These are phyloP conservation scores for Ranitomeya variabilis DNA, from an alignment of 2,113 vertebrate species.

Conservation along the genomic window DNA sequence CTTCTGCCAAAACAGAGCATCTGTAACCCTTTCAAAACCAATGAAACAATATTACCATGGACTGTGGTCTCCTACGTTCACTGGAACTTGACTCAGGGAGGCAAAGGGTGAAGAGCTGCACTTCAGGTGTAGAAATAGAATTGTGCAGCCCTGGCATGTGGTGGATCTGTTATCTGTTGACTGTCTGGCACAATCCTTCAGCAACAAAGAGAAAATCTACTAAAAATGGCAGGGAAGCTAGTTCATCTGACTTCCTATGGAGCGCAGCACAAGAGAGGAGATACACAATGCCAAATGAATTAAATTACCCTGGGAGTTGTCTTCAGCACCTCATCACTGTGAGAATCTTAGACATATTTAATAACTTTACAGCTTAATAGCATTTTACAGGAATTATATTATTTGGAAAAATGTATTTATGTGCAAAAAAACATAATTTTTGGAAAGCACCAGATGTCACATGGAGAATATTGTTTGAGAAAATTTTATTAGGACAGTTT, in stretches of 20 bases:
- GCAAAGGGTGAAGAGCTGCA: slow-evolving; percentile 9
- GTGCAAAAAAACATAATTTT: not conserved
- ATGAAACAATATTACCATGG: not conserved
- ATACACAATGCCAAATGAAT: slow-evolving; percentile 47
- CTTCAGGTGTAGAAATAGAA: slow-evolving; percentile 43
- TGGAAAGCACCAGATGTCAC: not conserved
- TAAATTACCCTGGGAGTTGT: slow-evolving; percentile 8
- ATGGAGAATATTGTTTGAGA: not conserved
- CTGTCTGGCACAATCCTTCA: slow-evolving; percentile 16
- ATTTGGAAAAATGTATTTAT: not conserved
- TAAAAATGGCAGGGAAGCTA: slow-evolving; percentile 48
- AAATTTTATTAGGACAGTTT: not conserved
- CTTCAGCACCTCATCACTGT: slow-evolving; percentile 10
- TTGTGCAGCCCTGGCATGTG: slow-evolving; percentile 41
- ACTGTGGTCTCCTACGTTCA: not conserved
- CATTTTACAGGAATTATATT: not conserved
- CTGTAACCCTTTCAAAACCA: slow-evolving; percentile 34
- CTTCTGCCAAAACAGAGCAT: slow-evolving; percentile 45
- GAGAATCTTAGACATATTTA: not conserved
- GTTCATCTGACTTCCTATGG: slow-evolving; percentile 20
- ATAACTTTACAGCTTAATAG: slow-evolving; percentile 1
- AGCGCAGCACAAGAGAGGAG: slow-evolving; percentile 14
- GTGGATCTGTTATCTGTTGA: slow-evolving; percentile 40
- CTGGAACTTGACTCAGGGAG: not conserved
- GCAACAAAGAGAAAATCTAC: slow-evolving; percentile 46